These are phyloP conservation scores for Craseonycteris thonglongyai DNA, from an alignment of 2,113 vertebrate genomes.

Conservation along the genomic window DNA sequence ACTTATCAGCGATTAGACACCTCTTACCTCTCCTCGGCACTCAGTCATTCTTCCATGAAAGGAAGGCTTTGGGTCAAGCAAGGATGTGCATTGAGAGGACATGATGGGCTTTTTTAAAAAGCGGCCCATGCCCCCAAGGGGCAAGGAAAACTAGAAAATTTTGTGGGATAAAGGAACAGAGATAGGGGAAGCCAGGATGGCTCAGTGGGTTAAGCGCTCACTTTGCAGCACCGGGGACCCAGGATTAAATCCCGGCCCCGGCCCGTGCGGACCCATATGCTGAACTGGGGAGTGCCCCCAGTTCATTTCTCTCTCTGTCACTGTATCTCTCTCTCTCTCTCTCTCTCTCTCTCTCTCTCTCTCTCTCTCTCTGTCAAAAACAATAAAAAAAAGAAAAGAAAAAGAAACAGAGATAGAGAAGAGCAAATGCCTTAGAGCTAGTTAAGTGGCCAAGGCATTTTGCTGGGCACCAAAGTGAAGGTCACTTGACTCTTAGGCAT, in stretches of 20 bases:
- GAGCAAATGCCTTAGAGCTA: background rate
- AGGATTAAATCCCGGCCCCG: no score
- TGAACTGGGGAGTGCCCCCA: no score
- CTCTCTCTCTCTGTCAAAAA: no score
- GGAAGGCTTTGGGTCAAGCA: background rate
- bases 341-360: no score
- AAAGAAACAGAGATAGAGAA: no score
- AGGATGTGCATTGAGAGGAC: background rate
- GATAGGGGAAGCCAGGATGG: background rate
- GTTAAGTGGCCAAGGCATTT: background rate
- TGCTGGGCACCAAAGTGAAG: background rate
- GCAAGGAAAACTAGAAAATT: background rate
- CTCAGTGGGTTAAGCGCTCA: no score
- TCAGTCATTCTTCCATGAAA: background rate
- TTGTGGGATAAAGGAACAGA: background rate
- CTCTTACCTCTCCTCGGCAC: background rate
- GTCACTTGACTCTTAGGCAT: rapidly evolving
- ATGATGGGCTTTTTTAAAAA: background rate
- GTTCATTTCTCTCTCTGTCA: no score
- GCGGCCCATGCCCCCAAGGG: background rate
- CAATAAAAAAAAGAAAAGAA: no score
- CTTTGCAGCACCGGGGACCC: no score
- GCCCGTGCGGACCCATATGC: no score
- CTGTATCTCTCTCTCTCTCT: no score
- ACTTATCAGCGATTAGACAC: background rate